Evolutionary conservation across 2,888 invertebrate species (phyloP), one percentile per base, ranked within the genome.

Genomic region (Lasioglossum leucozonium): DNA sequence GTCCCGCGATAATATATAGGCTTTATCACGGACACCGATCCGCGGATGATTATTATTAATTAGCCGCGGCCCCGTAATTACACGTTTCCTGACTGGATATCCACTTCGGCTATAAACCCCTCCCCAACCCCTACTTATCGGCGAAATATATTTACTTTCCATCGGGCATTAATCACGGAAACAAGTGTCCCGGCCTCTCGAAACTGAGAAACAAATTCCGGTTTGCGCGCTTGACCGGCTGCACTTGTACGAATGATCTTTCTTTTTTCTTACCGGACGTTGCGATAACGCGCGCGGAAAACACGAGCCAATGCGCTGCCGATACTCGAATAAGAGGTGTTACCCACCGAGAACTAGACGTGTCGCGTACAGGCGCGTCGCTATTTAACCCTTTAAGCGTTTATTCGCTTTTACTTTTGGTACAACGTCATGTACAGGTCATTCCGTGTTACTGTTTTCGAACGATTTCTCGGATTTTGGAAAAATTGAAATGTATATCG

Each of bases 11-110:
- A 80, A 82, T 82, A 40, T 78, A 83, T 75, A 81, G 67, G 78
- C 80, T 77, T 81, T 83, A 86, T 86, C 86, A 80, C 71, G 69
- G 58, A 18, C 47, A 67, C 34, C 73, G 81, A 86, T 81, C 80
- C 85, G 77, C 72, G 79, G 79, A 86, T 86, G 89, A 89, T 89
- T 89, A 86, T 88, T 84, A 86, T 84, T 89, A 89, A 89, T 89
- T 88, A 81, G 81, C 77, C 67, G 44, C 72, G 44, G 16, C 37
- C 71, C 34, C 65, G 82, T 85, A 85, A 82, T 79, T 82, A 79
- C 79, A 77, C 79, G 82, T 86, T 74, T 79, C 75, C 62, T 51
- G 67, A 16, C 74, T 58, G 58, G 76, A 44, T 72, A 81, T 51
- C 77, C 74, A 75, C 37, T 37, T 34, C 22, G 67, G 65, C 26